Percentiles rank a stretch among this genome's conserved stretches.
Conservation (phyloP, 2,888 invertebrate species). For the Trichopria drosophilae region DNA sequence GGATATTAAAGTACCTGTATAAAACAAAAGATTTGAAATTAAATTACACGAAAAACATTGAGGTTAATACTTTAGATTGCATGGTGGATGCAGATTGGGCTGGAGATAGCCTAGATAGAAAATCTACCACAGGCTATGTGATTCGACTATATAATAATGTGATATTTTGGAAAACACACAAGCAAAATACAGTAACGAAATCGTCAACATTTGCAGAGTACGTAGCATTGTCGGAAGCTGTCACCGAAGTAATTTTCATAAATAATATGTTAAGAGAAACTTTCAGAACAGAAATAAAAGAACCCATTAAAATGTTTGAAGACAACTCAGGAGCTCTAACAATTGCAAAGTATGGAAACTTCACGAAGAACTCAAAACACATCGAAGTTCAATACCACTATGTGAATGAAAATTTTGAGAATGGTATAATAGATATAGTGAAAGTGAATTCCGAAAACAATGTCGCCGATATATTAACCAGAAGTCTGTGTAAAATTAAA, state of each 20-base stretch:
- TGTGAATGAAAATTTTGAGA: no score
- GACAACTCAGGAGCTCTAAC: background rate
- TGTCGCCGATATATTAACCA: no score
- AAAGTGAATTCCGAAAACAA: no score
- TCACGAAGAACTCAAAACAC: no score
- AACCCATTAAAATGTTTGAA: background rate
- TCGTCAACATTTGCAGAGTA: constrained; percentile 41
- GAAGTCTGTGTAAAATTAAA: no score
- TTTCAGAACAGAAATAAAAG: no score
- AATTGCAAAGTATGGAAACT: constrained; percentile 1
- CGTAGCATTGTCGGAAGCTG: no score
- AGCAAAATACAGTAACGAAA: constrained; percentile 19
- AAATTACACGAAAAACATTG: background rate
- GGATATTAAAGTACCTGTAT: constrained; percentile 22
- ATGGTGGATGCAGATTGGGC: constrained; percentile 7
- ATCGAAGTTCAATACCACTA: no score
- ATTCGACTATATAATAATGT: constrained; percentile 48
- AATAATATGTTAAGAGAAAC: constrained; percentile 33
- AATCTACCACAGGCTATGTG: constrained; percentile 40
- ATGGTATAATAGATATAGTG: no score
- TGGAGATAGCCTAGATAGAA: constrained; percentile 23
- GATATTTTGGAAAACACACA: constrained; percentile 20
- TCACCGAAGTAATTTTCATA: constrained; percentile 36
- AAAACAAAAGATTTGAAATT: constrained; percentile 20
- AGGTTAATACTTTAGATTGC: background rate